These are phyloP conservation scores for Henricia sp. DNA, from an alignment of 53 echinoderm and acorn worm genomes.

Conservation along the genomic window DNA sequence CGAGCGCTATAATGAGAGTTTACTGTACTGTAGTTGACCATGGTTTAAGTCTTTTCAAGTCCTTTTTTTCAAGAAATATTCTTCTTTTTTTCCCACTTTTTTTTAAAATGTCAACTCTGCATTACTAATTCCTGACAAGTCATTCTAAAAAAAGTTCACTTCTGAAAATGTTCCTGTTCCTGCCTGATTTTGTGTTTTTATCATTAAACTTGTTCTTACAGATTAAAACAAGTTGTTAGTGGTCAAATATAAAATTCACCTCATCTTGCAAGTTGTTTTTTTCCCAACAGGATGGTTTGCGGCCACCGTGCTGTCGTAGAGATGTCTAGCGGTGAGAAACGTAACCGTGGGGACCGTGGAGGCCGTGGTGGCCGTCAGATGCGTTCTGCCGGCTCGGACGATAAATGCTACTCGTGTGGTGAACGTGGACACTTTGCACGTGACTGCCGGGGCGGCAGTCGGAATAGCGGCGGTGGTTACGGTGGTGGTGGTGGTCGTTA, in stretches of 20 bases:
- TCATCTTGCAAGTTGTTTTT: too few species aligned
- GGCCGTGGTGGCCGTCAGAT: conserved; percentile 45
- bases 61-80: too few species aligned
- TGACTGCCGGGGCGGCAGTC: conserved; percentile 66
- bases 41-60: too few species aligned
- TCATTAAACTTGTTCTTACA: neutral
- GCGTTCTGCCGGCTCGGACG: conserved; percentile 44
- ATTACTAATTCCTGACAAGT: neutral
- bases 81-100: neutral
- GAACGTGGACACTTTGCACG: conserved; percentile 87
- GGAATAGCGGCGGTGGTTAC: conserved; percentile 47
- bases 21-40: too few species aligned
- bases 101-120: neutral
- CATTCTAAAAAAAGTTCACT: neutral
- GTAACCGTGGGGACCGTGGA: conserved; percentile 54
- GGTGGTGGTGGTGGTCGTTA: neutral
- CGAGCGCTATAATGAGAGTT: too few species aligned
- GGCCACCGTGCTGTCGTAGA: conserved; percentile 78
- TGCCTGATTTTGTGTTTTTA: neutral
- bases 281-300: conserved; percentile 68
- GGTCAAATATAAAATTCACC: too few species aligned
- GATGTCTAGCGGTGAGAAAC: conserved; percentile 71
- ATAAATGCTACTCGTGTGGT: conserved; percentile 87
- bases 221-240: too few species aligned
- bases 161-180: neutral